A percentile compares a stretch with the other conserved stretches of the same genome.
Conservation (phyloP, 2,113 vertebrate genomes). For the Oenanthe melanoleuca region DNA sequence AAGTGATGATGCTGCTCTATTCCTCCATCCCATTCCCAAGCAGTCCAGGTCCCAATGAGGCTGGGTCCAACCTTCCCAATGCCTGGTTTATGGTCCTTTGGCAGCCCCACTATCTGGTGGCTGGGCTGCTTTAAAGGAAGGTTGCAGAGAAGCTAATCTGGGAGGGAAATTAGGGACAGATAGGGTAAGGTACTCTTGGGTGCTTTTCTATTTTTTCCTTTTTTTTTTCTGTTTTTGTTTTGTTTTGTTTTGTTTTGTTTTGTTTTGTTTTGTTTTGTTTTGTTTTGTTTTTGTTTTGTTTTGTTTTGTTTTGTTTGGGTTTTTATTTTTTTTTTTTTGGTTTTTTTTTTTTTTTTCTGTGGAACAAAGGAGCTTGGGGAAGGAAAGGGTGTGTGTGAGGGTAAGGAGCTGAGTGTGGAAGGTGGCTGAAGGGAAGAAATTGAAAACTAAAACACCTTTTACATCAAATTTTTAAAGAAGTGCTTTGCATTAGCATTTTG, state of each 20-base stretch:
- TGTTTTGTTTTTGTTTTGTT: too few species aligned
- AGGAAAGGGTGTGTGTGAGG: not conserved
- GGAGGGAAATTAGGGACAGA: not conserved
- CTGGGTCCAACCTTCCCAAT: not conserved
- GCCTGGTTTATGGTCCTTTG: not conserved
- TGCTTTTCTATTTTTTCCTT: not conserved
- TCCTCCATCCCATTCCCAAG: not conserved
- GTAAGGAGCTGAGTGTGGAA: not conserved
- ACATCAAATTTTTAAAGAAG: not conserved
- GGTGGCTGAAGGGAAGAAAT: not conserved
- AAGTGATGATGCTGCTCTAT: not conserved
- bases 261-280: too few species aligned
- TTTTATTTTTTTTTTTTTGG: not conserved
- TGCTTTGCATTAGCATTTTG: not conserved
- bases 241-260: not conserved
- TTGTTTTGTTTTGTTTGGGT: fast-evolving
- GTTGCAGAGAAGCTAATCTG: not conserved
- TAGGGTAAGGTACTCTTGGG: not conserved
- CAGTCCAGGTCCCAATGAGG: not conserved
- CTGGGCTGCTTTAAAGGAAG: not conserved
- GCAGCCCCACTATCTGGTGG: not conserved
- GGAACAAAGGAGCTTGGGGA: not conserved
- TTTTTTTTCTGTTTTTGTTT: not conserved
- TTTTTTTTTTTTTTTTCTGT: not conserved
- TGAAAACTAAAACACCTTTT: not conserved